Base-by-base conservation (phyloP, 2,797 vertebrate genomes). In the Tokudaia tokunoshimensis region DNA sequence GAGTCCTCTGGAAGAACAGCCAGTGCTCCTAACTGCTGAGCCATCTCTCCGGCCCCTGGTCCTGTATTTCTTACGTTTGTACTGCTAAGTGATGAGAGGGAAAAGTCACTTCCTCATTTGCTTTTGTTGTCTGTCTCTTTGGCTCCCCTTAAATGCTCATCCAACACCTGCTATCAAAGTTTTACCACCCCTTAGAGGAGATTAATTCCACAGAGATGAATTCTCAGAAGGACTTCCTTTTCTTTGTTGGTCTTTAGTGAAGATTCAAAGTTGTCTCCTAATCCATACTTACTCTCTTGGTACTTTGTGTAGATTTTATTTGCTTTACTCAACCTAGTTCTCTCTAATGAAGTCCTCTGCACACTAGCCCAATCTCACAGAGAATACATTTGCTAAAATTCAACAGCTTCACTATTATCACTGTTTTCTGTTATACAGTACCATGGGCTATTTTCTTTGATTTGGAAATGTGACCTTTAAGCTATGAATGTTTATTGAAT, bases 351-450 rank as follows among this genome's bases (percentile, higher is more conserved):
- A 57, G 80, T 72, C 15, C 65, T 95, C 65, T 61, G 34, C 65
- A 26, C 75, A 80, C 84, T 63, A 75, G 57, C 57, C 22, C 86
- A 81, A 87, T 57, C 29, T 92, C 37, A 20, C 3, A 70, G 79
- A 92, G 63, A 75, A 86, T 6, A 7, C 24, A 34, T 50, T 91
- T 89, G 52, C 85, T 95, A 81, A 91, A 83, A 94, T 76, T 89
- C 52, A 74, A 34, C 31, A 26, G 55, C 80, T 89, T 92, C 52
- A 52, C 52, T 50, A 92, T 76, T 95, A 29, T 92, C 80, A 44
- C 75, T 83, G 52, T 20, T 87, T 59, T 89, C 20, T 11, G 44
- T 91, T 52, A 52, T 52, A 44, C 9, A 70, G 63, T 50, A 50
- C 26, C 31, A 57, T 31, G 9, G 61, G 19, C 65, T 76, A 17